Conservation (phyloP, 2,888 invertebrate genomes). For the Thereva unica region DNA sequence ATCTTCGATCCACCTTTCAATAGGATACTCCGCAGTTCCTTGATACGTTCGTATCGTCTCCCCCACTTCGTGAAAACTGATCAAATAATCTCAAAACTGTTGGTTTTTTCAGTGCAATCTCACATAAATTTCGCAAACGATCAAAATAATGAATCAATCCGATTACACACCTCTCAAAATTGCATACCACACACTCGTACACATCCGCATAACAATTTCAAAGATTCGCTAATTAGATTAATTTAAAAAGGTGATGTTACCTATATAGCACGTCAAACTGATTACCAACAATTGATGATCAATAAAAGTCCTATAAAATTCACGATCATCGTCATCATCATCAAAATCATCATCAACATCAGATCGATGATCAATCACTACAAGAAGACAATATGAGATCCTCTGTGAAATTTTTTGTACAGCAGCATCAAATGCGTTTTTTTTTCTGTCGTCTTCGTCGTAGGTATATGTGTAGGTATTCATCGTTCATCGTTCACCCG, state of each 20-base stretch:
- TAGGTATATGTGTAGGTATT: too few relatives aligned
- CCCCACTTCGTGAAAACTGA: too few relatives aligned
- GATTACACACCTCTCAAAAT: not conserved
- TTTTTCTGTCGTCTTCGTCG: too few relatives aligned
- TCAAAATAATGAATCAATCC: too few relatives aligned
- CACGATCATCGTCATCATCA: constrained; percentile 13
- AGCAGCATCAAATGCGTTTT: constrained; percentile 4
- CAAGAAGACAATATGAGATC: constrained; percentile 24
- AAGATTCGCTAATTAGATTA: constrained; percentile 32
- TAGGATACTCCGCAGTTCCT: too few relatives aligned
- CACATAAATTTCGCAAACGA: too few relatives aligned
- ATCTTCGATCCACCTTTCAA: too few relatives aligned
- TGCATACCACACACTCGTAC: constrained; percentile 6
- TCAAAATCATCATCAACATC: constrained; percentile 15
- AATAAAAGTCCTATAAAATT: constrained; percentile 35
- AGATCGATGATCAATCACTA: constrained; percentile 29
- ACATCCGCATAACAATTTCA: not conserved
- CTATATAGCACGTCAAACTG: constrained; percentile 22
- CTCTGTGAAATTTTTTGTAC: constrained; percentile 12
- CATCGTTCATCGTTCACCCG: too few relatives aligned
- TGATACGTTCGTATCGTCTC: too few relatives aligned
- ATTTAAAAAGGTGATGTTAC: constrained; percentile 27
- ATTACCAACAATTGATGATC: constrained; percentile 31
- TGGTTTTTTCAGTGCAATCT: too few relatives aligned
- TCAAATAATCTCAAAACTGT: too few relatives aligned